Evolutionary conservation across 2,113 vertebrate genomes (phyloP).

Genomic region (Labrus mixtus): DNA sequence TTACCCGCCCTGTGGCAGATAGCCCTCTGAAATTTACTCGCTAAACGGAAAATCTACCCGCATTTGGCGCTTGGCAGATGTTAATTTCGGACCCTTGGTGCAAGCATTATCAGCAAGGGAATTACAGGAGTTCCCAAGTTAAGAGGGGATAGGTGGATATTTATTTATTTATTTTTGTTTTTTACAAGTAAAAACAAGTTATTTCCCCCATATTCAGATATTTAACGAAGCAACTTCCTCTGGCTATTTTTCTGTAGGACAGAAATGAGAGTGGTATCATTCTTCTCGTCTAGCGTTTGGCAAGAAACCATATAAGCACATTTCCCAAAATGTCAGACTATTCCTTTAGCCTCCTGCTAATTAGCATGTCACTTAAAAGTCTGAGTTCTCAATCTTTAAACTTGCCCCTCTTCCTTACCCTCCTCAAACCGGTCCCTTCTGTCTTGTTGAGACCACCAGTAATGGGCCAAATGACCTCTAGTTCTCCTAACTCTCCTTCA

Average conservation of each 20-base stretch:
- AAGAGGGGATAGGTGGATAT: no score
- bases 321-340: constrained; percentile 1
- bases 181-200: neutral
- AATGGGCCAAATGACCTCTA: constrained; percentile 76
- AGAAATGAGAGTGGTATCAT: neutral
- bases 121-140: no score
- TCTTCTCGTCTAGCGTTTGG: neutral
- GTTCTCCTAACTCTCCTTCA: constrained; percentile 76
- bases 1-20: no score
- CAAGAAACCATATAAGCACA: neutral
- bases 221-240: neutral
- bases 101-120: no score
- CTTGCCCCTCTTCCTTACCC: constrained; percentile 23
- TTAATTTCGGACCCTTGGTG: no score
- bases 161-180: neutral
- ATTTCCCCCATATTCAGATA: neutral
- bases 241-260: neutral
- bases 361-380: constrained; percentile 21
- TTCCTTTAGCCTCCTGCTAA: constrained; percentile 26
- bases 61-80: no score
- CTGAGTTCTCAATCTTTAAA: constrained; percentile 39
- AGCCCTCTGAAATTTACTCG: no score
- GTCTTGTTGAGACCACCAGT: constrained; percentile 54
- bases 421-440: constrained; percentile 31
- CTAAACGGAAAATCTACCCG: no score